Evolutionary conservation across 2,888 invertebrate species (phyloP), one percentile per base, ranked within the genome.

Genomic region (Synanthedon formicaeformis): DNA sequence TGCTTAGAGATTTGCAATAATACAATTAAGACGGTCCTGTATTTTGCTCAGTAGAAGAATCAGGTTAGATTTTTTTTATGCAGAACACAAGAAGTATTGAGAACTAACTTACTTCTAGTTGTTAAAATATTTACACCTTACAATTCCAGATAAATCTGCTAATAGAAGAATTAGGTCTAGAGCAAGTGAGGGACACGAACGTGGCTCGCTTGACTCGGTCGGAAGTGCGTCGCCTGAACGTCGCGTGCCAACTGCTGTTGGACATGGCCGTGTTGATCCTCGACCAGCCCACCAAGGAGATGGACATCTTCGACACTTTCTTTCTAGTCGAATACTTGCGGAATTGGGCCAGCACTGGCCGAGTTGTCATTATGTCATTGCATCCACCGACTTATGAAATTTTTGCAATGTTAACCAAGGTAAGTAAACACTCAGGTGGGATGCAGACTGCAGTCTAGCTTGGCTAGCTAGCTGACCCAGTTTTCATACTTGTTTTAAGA

Each of bases 331-430:
- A 98, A 75, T 98, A 97, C 76, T 83, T 98, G 60, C 90, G 97
- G 59, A 96, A 97, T 74, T 98, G 97, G 96, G 94, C 95, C 34
- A 89, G 91, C 60, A 89, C 90, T 45, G 91, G 94, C 1, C 89
- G 96, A 60, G 94, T 96, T 51, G 96, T 97, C 12, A 92, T 98
- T 50, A 90, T 98, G 84, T 97, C 97, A 0, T 84, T 97, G 40
- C 96, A 97, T 73, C 97, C 98, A 18, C 96, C 97, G 3, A 97
- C 97, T 1, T 96, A 96, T 70, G 97, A 98, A 80, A 97, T 98
- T 62, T 93, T 97, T 59, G 96, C 96, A 34, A 98, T 98, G 97
- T 89, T 96, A 52, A 93, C 94, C 0, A 92, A 94, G 83, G 87
- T 84, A 23, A 0, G 4, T 4, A 27, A 8, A 27, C 27, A 27